A percentile compares a stretch with the other conserved stretches of the same genome.
Conservation (phyloP, 2,113 vertebrate species). For the Sigmodon hispidus region DNA sequence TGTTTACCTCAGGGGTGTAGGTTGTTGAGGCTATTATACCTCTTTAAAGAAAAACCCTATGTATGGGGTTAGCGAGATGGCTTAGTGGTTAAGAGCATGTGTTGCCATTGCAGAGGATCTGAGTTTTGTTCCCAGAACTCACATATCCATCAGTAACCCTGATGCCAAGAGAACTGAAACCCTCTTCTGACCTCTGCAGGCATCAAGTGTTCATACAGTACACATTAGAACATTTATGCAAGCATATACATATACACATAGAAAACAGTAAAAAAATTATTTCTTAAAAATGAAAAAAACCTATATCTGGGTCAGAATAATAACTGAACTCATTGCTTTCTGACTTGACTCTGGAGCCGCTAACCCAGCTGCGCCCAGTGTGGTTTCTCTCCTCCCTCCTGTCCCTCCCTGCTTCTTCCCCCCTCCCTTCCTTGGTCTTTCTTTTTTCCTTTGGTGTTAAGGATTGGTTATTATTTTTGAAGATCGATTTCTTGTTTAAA, state of each 20-base stretch:
- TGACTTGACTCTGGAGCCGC: background rate
- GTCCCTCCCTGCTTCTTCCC: no score
- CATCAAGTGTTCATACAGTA: background rate
- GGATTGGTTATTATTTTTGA: conserved; percentile 20
- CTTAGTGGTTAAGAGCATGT: background rate
- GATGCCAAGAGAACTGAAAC: background rate
- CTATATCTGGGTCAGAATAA: background rate
- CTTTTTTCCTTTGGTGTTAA: background rate
- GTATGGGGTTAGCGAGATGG: background rate
- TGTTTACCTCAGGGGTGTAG: background rate
- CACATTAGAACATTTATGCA: background rate
- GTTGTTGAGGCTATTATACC: background rate
- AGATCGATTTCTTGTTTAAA: background rate
- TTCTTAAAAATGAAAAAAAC: conserved; percentile 3
- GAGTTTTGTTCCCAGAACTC: background rate
- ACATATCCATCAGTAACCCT: background rate
- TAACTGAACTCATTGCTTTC: background rate
- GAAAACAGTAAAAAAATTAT: background rate
- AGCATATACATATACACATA: background rate
- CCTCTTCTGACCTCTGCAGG: background rate
- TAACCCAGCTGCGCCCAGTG: background rate
- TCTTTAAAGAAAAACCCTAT: background rate
- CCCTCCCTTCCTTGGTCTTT: background rate
- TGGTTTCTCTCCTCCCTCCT: background rate
- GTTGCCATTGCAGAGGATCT: background rate